Evolutionary conservation across 2,113 vertebrate species (phyloP).

Genomic region (Axis porcinus): DNA sequence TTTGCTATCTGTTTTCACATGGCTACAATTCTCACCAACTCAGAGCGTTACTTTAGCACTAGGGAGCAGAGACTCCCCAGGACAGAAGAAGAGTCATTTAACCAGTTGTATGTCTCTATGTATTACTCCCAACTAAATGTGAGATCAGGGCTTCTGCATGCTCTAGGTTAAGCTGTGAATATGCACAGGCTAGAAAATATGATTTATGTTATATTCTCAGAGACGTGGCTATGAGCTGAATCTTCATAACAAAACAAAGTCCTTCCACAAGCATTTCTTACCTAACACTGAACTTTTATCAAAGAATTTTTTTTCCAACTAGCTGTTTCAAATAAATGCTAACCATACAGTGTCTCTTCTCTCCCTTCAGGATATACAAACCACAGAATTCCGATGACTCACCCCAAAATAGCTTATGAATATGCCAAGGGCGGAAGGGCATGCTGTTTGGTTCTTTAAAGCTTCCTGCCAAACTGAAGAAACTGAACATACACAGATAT

Average conservation of each 20-base stretch:
- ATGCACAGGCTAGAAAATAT: not conserved
- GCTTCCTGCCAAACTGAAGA: conserved; percentile 84
- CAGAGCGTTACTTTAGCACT: not conserved
- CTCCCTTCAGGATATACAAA: conserved; percentile 84
- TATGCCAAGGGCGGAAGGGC: conserved; percentile 81
- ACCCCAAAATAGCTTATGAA: conserved; percentile 79
- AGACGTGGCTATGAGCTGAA: not conserved
- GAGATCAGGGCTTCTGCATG: not conserved
- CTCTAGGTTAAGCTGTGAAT: not conserved
- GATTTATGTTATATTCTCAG: not conserved
- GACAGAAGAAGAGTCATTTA: not conserved
- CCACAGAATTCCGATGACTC: conserved; percentile 87
- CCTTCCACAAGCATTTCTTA: conserved; percentile 46
- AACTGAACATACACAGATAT: conserved; percentile 75
- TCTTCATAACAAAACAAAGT: conserved; percentile 30
- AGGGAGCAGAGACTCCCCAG: not conserved
- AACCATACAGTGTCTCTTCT: conserved; percentile 72
- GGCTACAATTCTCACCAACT: not conserved
- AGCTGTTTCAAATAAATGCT: conserved; percentile 71
- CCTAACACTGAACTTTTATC: conserved; percentile 73
- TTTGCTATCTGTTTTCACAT: not conserved
- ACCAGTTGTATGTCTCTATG: not conserved
- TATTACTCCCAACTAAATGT: not conserved
- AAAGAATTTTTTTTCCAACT: conserved; percentile 54
- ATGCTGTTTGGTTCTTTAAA: conserved; percentile 80